phyloP scores from a whole-genome alignment of 1,140 invertebrate species.

The Drosophila simulans region DNA sequence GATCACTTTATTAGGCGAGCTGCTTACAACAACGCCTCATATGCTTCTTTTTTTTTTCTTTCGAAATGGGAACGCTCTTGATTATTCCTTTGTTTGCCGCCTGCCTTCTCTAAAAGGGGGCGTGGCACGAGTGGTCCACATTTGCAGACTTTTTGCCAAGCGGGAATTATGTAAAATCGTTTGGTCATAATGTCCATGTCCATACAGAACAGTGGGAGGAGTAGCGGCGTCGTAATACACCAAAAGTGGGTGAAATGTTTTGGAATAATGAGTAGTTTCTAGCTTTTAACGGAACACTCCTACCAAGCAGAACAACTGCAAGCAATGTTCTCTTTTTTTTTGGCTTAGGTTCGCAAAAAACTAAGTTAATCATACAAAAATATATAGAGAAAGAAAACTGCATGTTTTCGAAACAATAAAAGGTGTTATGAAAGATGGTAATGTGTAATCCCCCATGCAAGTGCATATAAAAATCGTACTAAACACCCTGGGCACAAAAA shows the following conservation, averaged over 20 bases:
- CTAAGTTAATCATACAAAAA: not conserved
- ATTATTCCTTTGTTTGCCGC: slow-evolving; percentile 31
- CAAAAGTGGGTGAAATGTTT: slow-evolving; percentile 29
- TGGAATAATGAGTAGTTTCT: slow-evolving; percentile 9
- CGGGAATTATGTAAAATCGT: slow-evolving; percentile 35
- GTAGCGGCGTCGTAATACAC: slow-evolving; percentile 1
- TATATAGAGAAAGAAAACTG: not conserved
- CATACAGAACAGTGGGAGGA: not conserved
- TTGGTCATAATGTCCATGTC: slow-evolving; percentile 17
- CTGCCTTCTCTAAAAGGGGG: slow-evolving; percentile 9
- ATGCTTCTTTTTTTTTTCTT: slow-evolving; percentile 1
- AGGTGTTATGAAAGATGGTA: no score
- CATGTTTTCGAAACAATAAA: not conserved
- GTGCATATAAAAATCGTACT: not conserved
- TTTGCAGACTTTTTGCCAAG: slow-evolving; percentile 21
- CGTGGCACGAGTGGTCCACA: slow-evolving; percentile 30
- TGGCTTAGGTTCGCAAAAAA: no score
- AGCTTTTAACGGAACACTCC: slow-evolving; percentile 8
- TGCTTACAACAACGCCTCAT: slow-evolving; percentile 8
- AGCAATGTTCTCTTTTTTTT: not conserved
- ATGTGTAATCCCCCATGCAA: not conserved
- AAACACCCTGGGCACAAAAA: not conserved
- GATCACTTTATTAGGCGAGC: slow-evolving; percentile 62
- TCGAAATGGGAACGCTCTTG: slow-evolving; percentile 31
- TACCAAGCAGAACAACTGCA: not conserved